Base-by-base conservation (phyloP, 2,113 vertebrate species). In the Plectropomus leopardus region DNA sequence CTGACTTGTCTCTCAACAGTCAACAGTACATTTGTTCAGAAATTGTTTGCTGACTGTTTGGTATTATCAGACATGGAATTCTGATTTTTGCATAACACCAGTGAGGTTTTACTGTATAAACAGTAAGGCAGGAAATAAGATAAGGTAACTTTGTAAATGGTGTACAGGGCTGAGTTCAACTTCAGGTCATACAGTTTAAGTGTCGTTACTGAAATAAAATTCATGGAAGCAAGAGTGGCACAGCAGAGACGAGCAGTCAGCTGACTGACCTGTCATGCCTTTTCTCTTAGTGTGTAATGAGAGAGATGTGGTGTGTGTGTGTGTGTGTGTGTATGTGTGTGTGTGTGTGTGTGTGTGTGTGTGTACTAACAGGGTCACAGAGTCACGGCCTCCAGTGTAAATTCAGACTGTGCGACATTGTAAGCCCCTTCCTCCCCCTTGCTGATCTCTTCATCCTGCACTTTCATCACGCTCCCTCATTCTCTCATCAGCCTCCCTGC, bases 401-500 rank as follows among this genome's bases (percentile, higher is more conserved):
- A 87, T 85, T 86, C 71, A 54, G 45, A 61, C 53, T 30, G 51
- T 32, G 48, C 75, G 68, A 85, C 84, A 88, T 82, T 81, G 65
- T 53, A 13, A 75, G 58, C 73, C 61, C 7, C 15, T 44, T 78
- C 26, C 17, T 19, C 59, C 45, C 72, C 57, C 36, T 14, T 8
- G 36, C 80, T 4, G 0, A 68, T 72, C 0, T 63, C 40, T 68
- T 80, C 71, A 66, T 77, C 71, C 54, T 6, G 2, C n/a, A 32
- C 78, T 32, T 32, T 59, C 42, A 60, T 58, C 23, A 1, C 16
- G 0, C 3, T 65, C 34, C 42, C 5, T 40, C 64, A 3, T 10
- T 45, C 10, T 65, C 76, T 72, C 58, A 61, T 40, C 70, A 60
- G 45, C 50, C 34, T 51, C 19, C 16, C 4, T 0, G 23, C 26